Percentiles rank a stretch among this genome's conserved stretches.
These are phyloP conservation scores for Thamnaconus septentrionalis DNA, from an alignment of 2,113 vertebrate genomes.

Conservation along the genomic window DNA sequence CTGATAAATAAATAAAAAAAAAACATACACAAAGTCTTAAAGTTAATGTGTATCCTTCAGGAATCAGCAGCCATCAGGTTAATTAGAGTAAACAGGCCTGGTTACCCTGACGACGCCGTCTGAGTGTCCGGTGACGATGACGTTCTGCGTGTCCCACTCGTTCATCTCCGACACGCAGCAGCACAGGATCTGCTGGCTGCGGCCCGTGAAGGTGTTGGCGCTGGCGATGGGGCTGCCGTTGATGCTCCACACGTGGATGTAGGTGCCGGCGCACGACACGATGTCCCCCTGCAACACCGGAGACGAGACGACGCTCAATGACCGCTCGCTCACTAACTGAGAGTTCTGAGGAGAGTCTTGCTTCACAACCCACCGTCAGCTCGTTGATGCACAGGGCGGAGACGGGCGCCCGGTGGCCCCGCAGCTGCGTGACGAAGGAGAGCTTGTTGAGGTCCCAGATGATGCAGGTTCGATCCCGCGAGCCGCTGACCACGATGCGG, in stretches of 20 bases:
- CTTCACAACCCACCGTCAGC: conserved; percentile 82
- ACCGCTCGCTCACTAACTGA: too few species aligned
- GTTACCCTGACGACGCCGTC: conserved; percentile 93
- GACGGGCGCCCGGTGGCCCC: conserved; percentile 92
- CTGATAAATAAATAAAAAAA: conserved; percentile 70
- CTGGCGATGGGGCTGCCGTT: conserved; percentile 94
- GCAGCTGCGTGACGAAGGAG: conserved; percentile 92
- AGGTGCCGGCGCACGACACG: conserved; percentile 92
- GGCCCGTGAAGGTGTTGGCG: conserved; percentile 94
- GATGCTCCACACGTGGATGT: conserved; percentile 98
- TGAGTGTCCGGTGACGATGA: conserved; percentile 95
- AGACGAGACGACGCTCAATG: neutral
- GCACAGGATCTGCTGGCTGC: conserved; percentile 95
- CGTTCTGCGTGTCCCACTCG: conserved; percentile 98
- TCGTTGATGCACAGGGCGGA: conserved; percentile 98
- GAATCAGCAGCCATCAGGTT: too few species aligned
- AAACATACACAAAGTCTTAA: neutral
- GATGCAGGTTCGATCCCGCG: conserved; percentile 95
- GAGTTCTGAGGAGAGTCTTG: neutral
- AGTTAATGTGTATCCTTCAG: neutral
- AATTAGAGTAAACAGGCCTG: neutral
- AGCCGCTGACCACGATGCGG: conserved; percentile 95
- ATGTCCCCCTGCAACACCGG: conserved; percentile 85
- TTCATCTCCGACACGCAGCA: conserved; percentile 98
- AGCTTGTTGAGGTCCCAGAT: conserved; percentile 98